These are phyloP conservation scores for Spodoptera exigua DNA, from an alignment of 2,888 invertebrate genomes.

Conservation along the genomic window DNA sequence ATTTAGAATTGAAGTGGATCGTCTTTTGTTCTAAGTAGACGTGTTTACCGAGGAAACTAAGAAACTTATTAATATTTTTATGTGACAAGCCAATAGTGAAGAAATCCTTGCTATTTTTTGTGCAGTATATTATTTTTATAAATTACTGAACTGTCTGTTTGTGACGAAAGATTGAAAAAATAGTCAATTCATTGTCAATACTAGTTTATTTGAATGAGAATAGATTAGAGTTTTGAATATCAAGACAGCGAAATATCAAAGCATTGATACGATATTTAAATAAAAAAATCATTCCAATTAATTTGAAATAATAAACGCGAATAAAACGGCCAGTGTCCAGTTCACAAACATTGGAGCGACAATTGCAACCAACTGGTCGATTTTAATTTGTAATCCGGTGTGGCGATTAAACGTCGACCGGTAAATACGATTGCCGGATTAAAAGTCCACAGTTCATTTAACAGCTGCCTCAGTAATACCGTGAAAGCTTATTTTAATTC, in stretches of 20 bases:
- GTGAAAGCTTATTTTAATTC: slow-evolving; percentile 69
- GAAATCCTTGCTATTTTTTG: no score
- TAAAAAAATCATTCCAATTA: slow-evolving; percentile 6
- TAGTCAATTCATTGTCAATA: no score
- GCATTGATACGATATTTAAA: not conserved
- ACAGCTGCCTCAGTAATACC: slow-evolving; percentile 60
- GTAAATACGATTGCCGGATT: slow-evolving; percentile 73
- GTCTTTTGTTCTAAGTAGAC: slow-evolving; percentile 43
- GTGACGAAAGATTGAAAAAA: no score
- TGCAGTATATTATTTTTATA: no score
- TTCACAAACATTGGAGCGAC: slow-evolving; percentile 55
- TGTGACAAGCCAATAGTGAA: no score
- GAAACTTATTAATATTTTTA: no score
- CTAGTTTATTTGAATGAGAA: no score
- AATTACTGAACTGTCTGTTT: no score
- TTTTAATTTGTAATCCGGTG: slow-evolving; percentile 68
- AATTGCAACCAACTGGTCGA: slow-evolving; percentile 56
- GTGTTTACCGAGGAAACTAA: slow-evolving; percentile 16
- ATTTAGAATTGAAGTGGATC: slow-evolving; percentile 45
- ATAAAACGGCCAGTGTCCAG: slow-evolving; percentile 22
- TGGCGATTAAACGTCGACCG: slow-evolving; percentile 64
- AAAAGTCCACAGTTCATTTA: slow-evolving; percentile 78
- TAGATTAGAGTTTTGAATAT: no score
- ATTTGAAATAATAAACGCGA: slow-evolving; percentile 39
- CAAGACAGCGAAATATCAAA: no score